Base-by-base conservation (phyloP, 2,888 invertebrate genomes). In the Acholoe squamosa region DNA sequence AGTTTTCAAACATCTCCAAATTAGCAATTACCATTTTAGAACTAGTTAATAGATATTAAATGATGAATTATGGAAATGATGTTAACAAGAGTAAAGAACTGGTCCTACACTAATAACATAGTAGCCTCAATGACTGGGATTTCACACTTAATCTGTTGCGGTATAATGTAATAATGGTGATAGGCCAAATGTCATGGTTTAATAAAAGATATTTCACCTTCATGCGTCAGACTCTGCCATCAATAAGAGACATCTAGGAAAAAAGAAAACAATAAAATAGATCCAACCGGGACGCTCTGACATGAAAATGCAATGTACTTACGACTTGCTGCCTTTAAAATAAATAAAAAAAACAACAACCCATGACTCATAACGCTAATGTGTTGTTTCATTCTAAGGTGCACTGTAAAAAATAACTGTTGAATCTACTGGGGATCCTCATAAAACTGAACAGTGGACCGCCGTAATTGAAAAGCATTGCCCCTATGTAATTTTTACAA, bases 291-390 rank as follows among this genome's bases (percentile, higher is more conserved):
- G 34, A 3, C 12, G 34, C 34, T 80, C 80, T 80, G 16, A 14
- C 34, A 34, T 19, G 33, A n/a, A 80, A 43, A 80, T 80, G 80
- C 80, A 80, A 80, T 80, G 34, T 80, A 33, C 80, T 80, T 80
- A 43, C 80, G 25, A 80, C 80, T 80, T 34, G 14, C 80, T 80
- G 80, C 80, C 80, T 80, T 80, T 80, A 80, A 80, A 80, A 80
- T 80, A 80, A 80, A 33, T 80, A 80, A 80, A 80, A 80, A 34
- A 80, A 80, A 33, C 43, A 80, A 33, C 34, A 80, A 43, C 80
- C 80, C 80, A 80, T 80, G 80, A 80, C 80, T 80, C 33, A 80
- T 80, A 80, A 71, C 3, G 14, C 19, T 28, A 22, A n/a, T 71
- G 71, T 71, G 19, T 71, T 71, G 7, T 14, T 28, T 71, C 25